Evolutionary conservation across 2,888 invertebrate genomes (phyloP), one percentile per base, ranked within the genome.

Genomic region (Epirrhoe alternata): DNA sequence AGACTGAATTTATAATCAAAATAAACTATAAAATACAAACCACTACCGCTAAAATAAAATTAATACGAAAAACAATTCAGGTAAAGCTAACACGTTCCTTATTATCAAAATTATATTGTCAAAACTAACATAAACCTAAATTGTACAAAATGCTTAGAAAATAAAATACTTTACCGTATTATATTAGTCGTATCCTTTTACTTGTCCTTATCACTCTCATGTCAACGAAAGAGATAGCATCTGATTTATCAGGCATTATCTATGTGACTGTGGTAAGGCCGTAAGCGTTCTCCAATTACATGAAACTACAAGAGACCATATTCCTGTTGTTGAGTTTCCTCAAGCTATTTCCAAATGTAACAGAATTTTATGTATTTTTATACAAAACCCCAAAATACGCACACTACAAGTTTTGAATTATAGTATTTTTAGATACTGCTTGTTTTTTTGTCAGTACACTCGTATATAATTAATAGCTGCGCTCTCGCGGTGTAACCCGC

Each of bases 31-130:
- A 61, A 60, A 54, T 30, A 54, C 38, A 58, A 59, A 59, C 45
- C 8, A 31, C 5, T 35, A 30, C 55, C 38, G 33, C 51, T 51
- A 42, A 52, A 49, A 65, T 56, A 65, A 61, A 61, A 51, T 14
- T 55, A 59, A 35, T 59, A 64, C n/a, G 52, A 54, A 64, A 59
- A 59, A 60, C 59, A 60, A 12, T 50, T 45, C 10, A 31, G 6
- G 35, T 42, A 54, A 54, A 50, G 49, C 12, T 55, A 12, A 55
- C 33, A 54, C 17, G 6, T 35, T 51, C 51, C n/a, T 51, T 35
- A 53, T n/a, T 61, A 66, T 66, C 49, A 58, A 66, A 61, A 58
- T 49, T 45, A 45, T 33, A 56, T 31, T 47, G 47, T 57, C 57
- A 33, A 57, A 57, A 57, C 51, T 59, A 59, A 58, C n/a, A 50